Evolutionary conservation across 2,113 vertebrate species (phyloP), one percentile per base, ranked within the genome.

Genomic region (Neopipo cinnamomea): DNA sequence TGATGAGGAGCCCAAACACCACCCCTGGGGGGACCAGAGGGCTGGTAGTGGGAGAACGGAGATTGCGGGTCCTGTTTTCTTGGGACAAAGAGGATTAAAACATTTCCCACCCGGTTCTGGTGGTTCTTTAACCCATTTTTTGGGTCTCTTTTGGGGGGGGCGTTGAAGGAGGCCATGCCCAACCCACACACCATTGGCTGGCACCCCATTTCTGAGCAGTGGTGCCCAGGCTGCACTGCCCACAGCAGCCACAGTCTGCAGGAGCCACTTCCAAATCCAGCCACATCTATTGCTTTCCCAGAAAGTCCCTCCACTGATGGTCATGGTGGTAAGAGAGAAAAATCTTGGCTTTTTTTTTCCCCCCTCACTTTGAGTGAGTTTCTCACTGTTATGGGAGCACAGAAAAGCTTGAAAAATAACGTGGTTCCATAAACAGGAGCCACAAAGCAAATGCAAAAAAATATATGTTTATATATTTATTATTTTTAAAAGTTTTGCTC

Each of bases 1-100:
- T 12, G 2, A 56, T 0, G 11, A 67, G 70, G 27, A 90, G 20
- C 31, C 79, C 61, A 53, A 15, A 49, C 6, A 24, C 3, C 85
- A 76, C 0, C 1, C 5, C 30, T 4, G 25, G 44, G 31, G 4
- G 5, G 37, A 30, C 46, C 55, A 50, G 24, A 1, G 2, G 33
- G 41, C 3, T 6, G 25, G 39, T 0, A 3, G 9, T 12, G 81
- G n/a, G 23, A 52, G 27, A 39, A 17, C 37, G 39, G 24, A 72
- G 17, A 30, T 44, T 22, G 28, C 3, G 20, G 33, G 6, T 62
- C n/a, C 70, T 24, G 5, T 13, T 41, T 21, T 31, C 46, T 24
- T 1, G 9, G 37, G 7, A 28, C 11, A 27, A 74, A 82, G 27
- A 37, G 20, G 19, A 23, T 79, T 75, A 55, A 75, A 85, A 20